Evolutionary conservation across 2,888 invertebrate genomes (phyloP).

Genomic region (Taphrorychus bicolor): DNA sequence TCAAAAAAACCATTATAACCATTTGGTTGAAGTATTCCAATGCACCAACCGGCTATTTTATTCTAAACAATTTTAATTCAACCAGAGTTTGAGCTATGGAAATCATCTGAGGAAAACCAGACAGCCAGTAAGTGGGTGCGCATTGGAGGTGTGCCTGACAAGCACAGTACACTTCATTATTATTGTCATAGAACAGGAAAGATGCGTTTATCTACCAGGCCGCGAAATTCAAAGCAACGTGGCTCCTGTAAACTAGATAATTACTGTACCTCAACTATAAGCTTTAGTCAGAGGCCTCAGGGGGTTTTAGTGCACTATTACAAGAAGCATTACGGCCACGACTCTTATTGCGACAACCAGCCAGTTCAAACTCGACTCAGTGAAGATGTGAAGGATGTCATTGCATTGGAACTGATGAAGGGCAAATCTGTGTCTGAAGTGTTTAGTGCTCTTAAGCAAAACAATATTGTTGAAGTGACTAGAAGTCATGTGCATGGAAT

Average conservation of each 20-base stretch:
- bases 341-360: too few relatives aligned
- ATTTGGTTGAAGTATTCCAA: too few relatives aligned
- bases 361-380: background rate
- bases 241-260: background rate
- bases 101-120: background rate
- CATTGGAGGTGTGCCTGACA: background rate
- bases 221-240: too few relatives aligned
- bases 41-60: too few relatives aligned
- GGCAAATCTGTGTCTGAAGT: background rate
- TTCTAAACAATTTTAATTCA: too few relatives aligned
- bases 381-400: background rate
- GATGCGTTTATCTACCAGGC: background rate
- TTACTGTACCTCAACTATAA: background rate
- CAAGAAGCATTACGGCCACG: background rate
- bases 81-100: slow-evolving; percentile 1
- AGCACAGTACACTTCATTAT: background rate
- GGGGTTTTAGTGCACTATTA: background rate
- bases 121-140: background rate
- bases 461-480: background rate
- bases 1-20: too few relatives aligned
- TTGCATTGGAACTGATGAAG: background rate
- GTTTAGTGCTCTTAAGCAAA: background rate
- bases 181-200: slow-evolving; percentile 1
- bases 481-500: background rate
- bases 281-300: background rate